Base-by-base conservation (phyloP, 2,888 invertebrate genomes). In the Lymantria monacha region DNA sequence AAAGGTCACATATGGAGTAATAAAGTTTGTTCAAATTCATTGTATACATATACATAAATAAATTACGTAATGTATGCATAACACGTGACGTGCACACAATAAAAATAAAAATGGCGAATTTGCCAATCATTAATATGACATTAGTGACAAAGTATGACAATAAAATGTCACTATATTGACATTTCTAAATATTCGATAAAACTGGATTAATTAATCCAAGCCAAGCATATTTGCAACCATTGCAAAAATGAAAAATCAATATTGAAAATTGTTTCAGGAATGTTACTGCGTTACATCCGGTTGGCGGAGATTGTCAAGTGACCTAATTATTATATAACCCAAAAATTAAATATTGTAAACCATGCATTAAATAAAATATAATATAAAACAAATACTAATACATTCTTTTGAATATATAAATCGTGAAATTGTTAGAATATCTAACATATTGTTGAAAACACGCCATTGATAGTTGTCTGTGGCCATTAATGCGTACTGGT, bases 211-310 rank as follows among this genome's bases (percentile, higher is more conserved):
- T 22, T 22, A 22, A 3, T 22, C 22, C 22, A 22, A 22, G 5
- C 22, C 22, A 22, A 22, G 22, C 22, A 22, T 3, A 22, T 22
- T 22, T 22, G 22, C 22, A 2, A 22, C 22, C 22, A 22, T 22
- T 3, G 22, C 22, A 22, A 2, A 22, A 22, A 22, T 22, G 22
- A 22, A 22, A 22, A 22, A 22, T 22, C 22, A 22, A 22, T 22
- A 22, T 22, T 22, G 22, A 22, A 22, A 22, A 22, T 22, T 22
- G 3, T 22, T 10, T 33, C 7, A 10, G 10, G 33, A 10, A 33
- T 33, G 10, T 33, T 33, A 33, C 12, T n/a, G 45, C 45, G 45
- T 30, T 30, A 62, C 46, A 57, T 65, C 69, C 65, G 65, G 66
- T 48, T 8, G 7, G 22, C 10, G 11, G 37, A 41, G 11, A 48